Conservation (phyloP, 2,113 vertebrate genomes). For the Pristiophorus japonicus region DNA sequence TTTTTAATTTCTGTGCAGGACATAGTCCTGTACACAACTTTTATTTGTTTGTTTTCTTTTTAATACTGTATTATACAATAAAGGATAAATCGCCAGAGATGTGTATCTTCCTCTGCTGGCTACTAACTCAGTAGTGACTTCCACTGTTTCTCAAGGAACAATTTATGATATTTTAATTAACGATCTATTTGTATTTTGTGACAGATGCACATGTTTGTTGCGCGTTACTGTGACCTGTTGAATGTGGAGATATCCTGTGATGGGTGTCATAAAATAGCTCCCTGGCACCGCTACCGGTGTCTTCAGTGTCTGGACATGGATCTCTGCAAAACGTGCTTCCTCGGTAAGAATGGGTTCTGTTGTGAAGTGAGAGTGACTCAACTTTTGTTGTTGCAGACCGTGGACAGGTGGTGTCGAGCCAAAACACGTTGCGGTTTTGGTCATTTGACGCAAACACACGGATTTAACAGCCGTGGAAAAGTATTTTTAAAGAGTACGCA, state of each 20-base stretch:
- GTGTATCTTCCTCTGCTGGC: not conserved
- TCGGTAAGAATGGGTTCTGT: conserved; percentile 61
- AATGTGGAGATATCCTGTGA: conserved; percentile 95
- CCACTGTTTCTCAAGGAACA: not conserved
- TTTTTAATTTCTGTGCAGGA: not conserved
- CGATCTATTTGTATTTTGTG: not conserved
- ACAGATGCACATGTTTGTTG: conserved; percentile 98
- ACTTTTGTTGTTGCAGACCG: not conserved
- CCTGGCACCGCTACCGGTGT: conserved; percentile 92
- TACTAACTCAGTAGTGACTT: not conserved
- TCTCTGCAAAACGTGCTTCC: conserved; percentile 92
- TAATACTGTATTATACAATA: not conserved
- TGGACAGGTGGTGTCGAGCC: not conserved
- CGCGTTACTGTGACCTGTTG: conserved; percentile 88
- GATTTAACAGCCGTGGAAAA: not conserved
- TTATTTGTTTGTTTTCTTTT: not conserved
- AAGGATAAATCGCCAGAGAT: not conserved
- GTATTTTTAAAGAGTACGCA: too few species aligned
- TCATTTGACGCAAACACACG: not conserved
- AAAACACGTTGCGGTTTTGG: not conserved
- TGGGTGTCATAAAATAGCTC: conserved; percentile 88
- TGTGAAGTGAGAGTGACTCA: not conserved
- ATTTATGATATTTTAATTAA: not conserved
- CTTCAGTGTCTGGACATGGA: conserved; percentile 97
- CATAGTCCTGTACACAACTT: not conserved